Percentiles rank a stretch among this genome's conserved stretches.
phyloP scores from a whole-genome alignment of 1,140 invertebrate genomes.

The Belonocnema kinseyi region DNA sequence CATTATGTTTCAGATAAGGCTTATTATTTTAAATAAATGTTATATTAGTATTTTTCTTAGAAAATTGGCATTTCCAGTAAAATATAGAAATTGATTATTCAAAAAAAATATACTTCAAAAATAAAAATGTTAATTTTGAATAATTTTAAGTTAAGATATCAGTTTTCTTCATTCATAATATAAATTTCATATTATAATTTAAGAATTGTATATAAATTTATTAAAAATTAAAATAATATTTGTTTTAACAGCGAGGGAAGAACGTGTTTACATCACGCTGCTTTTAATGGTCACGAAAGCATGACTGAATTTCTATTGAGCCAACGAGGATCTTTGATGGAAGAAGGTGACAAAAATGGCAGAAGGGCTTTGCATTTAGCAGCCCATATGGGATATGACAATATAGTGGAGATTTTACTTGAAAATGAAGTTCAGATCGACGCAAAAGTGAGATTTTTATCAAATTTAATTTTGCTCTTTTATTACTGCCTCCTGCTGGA shows the following conservation, averaged over 20 bases:
- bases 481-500: neutral
- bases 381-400: constrained; percentile 77
- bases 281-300: constrained; percentile 79
- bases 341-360: constrained; percentile 81
- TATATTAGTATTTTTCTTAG: too few species aligned
- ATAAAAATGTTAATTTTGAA: too few species aligned
- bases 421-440: constrained; percentile 77
- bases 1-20: too few species aligned
- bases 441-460: constrained; percentile 73
- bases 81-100: too few species aligned
- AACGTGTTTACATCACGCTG: constrained; percentile 81
- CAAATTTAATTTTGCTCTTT: neutral
- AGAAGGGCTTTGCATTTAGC: constrained; percentile 79
- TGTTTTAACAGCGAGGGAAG: constrained; percentile 71
- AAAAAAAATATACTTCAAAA: too few species aligned
- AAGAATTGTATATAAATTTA: too few species aligned
- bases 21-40: too few species aligned
- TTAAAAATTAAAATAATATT: neutral
- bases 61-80: too few species aligned
- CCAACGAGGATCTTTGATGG: constrained; percentile 77
- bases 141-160: too few species aligned
- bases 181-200: too few species aligned
- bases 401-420: constrained; percentile 75
- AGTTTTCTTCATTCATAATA: too few species aligned
- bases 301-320: constrained; percentile 76